phyloP scores from a whole-genome alignment of 2,888 invertebrate species.

The Mesorhabditis belari region DNA sequence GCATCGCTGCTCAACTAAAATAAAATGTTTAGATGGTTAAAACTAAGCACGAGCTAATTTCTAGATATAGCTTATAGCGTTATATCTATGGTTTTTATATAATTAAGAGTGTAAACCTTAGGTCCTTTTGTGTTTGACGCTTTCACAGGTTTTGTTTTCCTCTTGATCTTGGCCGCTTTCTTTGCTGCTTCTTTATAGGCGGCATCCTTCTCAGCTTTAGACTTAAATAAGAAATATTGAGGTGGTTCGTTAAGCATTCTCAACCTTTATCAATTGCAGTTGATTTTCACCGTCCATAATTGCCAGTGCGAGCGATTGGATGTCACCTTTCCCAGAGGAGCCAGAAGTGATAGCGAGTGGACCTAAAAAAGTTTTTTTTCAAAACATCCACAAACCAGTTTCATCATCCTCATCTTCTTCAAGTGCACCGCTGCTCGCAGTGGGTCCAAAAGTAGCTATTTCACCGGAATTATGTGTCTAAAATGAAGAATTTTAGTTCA shows the following conservation, averaged over 20 bases:
- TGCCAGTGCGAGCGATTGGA: conserved; percentile 37
- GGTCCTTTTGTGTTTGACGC: conserved; percentile 38
- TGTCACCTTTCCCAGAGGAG: conserved; percentile 21
- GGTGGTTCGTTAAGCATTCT: too few relatives aligned
- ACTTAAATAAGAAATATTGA: too few relatives aligned
- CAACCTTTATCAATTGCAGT: conserved; percentile 19
- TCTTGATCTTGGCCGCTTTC: conserved; percentile 7
- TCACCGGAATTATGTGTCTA: not conserved
- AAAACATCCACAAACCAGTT: too few relatives aligned
- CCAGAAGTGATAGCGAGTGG: conserved; percentile 38
- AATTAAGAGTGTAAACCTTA: conserved; percentile 11
- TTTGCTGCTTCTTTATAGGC: conserved; percentile 9
- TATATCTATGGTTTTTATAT: conserved; percentile 1
- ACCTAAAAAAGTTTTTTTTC: too few relatives aligned
- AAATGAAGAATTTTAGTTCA: not conserved
- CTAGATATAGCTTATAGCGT: not conserved
- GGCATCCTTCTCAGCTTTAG: conserved; percentile 11
- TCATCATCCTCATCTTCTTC: conserved; percentile 4
- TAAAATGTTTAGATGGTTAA: too few relatives aligned
- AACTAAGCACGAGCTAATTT: too few relatives aligned
- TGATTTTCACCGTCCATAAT: conserved; percentile 29
- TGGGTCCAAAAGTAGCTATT: not conserved
- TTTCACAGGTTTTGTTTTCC: too few relatives aligned
- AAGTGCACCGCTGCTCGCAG: not conserved
- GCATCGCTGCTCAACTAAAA: conserved; percentile 40